Evolutionary conservation across 2,113 vertebrate species (phyloP), one percentile per base, ranked within the genome.

Genomic region (Setophaga kirtlandii): DNA sequence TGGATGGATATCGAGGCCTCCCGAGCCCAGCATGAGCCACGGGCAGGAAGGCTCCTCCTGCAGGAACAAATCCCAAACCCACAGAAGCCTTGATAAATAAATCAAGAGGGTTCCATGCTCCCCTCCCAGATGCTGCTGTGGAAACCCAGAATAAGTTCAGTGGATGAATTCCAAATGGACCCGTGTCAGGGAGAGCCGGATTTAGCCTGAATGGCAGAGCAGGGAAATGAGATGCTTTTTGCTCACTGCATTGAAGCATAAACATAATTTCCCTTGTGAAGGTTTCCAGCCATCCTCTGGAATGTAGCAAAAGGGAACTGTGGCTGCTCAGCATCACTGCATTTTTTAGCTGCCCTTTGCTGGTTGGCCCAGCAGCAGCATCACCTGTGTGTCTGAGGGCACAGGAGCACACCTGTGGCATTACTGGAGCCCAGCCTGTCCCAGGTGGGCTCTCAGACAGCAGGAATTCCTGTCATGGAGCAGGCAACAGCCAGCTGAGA

Each of bases 131-230:
- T 73, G 83, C 60, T 9, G 16, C 85, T 75, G 76, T 46, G 11
- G 86, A 93, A 87, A 96, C 60, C 31, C 92, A 83, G 76, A 81
- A 76, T 87, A 73, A 90, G 17, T 85, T 93, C 62, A 39, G 68
- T 63, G 83, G 55, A 93, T 90, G 41, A 75, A 59, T 92, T 96
- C 85, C 83, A 92, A 86, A 93, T 76, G 78, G 67, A 85, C 39
- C 59, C 4, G 52, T 53, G 79, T 71, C 79, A 90, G 79, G 52
- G 27, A 96, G 71, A 90, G 64, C 33, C 0, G 0, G 87, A 94
- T 96, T 94, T 94, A 96, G 88, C 68, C 73, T 81, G 88, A 71
- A 93, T 75, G 83, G 88, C 71, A 94, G 71, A 75, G 64, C 62
- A 89, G 90, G 85, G 92, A 93, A 94, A 96, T 71, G 52, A 90